Conservation (phyloP, 2,888 invertebrate genomes). For the Dyspetes luteomarginatus region DNA sequence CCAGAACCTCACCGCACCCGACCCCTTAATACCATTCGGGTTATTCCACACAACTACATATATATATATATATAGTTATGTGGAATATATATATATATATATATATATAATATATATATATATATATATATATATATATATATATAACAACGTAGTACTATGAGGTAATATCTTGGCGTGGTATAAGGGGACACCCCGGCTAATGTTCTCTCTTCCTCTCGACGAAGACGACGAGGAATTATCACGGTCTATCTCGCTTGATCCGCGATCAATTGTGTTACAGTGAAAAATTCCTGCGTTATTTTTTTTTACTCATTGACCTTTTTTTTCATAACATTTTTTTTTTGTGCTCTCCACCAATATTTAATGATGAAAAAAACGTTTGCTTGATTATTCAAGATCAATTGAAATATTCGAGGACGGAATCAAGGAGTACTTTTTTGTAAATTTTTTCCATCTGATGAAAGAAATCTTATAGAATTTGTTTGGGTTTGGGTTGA, state of each 20-base stretch:
- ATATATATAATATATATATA: neutral
- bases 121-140: neutral
- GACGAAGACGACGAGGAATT: slow-evolving; percentile 22
- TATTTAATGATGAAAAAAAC: too few species aligned
- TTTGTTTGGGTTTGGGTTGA: too few species aligned
- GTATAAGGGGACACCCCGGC: slow-evolving; percentile 24
- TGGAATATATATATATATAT: neutral
- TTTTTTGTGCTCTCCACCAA: too few species aligned
- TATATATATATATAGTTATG: slow-evolving; percentile 7
- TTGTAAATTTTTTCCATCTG: too few species aligned
- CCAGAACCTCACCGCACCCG: slow-evolving; percentile 54
- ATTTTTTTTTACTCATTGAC: too few species aligned
- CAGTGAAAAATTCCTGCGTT: too few species aligned
- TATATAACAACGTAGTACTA: neutral
- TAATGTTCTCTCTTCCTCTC: slow-evolving; percentile 47
- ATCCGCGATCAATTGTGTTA: neutral
- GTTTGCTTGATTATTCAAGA: too few species aligned
- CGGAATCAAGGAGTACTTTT: too few species aligned
- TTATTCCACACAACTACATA: slow-evolving; percentile 22
- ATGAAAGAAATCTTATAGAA: too few species aligned
- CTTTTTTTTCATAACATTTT: too few species aligned
- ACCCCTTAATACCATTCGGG: slow-evolving; percentile 48
- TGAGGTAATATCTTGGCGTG: slow-evolving; percentile 35
- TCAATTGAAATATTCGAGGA: too few species aligned
- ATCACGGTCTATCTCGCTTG: slow-evolving; percentile 6